phyloP scores from a whole-genome alignment of 2,113 vertebrate species.

The Pimephales promelas region DNA sequence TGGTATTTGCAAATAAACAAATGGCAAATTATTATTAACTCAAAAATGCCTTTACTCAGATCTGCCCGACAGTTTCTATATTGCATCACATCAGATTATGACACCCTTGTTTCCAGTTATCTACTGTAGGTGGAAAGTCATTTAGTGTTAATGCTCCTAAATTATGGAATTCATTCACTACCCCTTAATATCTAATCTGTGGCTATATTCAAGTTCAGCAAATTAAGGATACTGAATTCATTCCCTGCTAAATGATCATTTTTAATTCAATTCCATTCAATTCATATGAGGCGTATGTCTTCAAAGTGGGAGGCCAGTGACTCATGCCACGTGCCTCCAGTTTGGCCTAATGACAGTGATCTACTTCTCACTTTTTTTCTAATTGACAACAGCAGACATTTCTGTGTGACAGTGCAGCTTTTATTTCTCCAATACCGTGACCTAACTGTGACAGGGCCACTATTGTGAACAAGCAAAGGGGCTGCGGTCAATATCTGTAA shows the following conservation, averaged over 20 bases:
- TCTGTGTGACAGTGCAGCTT: background rate
- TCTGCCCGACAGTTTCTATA: background rate
- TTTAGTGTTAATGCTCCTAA: too few species aligned
- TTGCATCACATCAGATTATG: background rate
- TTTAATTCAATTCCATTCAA: too few species aligned
- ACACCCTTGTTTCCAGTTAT: background rate
- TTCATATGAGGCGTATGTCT: too few species aligned
- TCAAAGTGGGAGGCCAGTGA: background rate
- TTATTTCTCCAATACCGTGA: background rate
- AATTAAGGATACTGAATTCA: background rate
- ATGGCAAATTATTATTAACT: background rate
- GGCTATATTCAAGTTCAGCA: background rate
- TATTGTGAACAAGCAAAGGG: conserved; percentile 1
- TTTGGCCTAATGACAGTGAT: background rate
- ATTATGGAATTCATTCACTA: too few species aligned
- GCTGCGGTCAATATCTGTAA: conserved; percentile 4
- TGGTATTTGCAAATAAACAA: too few species aligned
- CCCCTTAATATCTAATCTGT: too few species aligned
- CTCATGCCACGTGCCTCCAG: background rate
- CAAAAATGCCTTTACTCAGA: background rate
- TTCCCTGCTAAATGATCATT: background rate
- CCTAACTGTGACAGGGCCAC: background rate
- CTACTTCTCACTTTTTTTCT: background rate
- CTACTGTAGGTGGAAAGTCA: too few species aligned
- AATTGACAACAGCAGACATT: background rate